These are phyloP conservation scores for Pseudeuparius sepicola DNA, from an alignment of 2,888 invertebrate species.

Conservation along the genomic window DNA sequence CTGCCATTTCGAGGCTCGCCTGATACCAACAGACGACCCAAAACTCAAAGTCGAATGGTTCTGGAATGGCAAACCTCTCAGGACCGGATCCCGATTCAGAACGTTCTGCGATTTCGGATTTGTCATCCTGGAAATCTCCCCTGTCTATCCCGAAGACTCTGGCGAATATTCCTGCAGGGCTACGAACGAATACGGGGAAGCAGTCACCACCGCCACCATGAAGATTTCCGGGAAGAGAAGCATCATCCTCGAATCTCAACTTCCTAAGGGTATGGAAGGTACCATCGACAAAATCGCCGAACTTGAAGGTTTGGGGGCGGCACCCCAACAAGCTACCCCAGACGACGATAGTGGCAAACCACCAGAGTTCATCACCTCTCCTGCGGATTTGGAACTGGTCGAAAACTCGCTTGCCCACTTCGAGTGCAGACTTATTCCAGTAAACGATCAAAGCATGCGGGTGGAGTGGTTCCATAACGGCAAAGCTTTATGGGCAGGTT, in stretches of 20 bases:
- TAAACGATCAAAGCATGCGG: slow-evolving; percentile 86
- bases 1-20: slow-evolving; percentile 80
- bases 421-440: slow-evolving; percentile 79
- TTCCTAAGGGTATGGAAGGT: slow-evolving; percentile 88
- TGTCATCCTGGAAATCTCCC: slow-evolving; percentile 93
- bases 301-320: slow-evolving; percentile 73
- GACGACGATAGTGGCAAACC: slow-evolving; percentile 80
- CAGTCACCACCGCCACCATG: slow-evolving; percentile 81
- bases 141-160: slow-evolving; percentile 93
- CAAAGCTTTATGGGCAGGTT: slow-evolving; percentile 81
- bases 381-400: slow-evolving; percentile 69
- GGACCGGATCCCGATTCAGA: slow-evolving; percentile 85
- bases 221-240: slow-evolving; percentile 86
- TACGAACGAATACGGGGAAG: slow-evolving; percentile 80
- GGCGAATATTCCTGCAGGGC: slow-evolving; percentile 87
- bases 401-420: slow-evolving; percentile 90
- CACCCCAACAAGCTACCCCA: slow-evolving; percentile 53
- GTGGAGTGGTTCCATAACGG: slow-evolving; percentile 99
- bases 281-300: slow-evolving; percentile 90
- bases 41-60: slow-evolving; percentile 89
- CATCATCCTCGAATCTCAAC: slow-evolving; percentile 82
- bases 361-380: slow-evolving; percentile 83
- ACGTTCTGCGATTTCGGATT: slow-evolving; percentile 98
- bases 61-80: slow-evolving; percentile 84
- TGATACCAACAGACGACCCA: slow-evolving; percentile 85